These are phyloP conservation scores for Euwallacea fornicatus DNA, from an alignment of 1,140 invertebrate genomes.

Conservation along the genomic window DNA sequence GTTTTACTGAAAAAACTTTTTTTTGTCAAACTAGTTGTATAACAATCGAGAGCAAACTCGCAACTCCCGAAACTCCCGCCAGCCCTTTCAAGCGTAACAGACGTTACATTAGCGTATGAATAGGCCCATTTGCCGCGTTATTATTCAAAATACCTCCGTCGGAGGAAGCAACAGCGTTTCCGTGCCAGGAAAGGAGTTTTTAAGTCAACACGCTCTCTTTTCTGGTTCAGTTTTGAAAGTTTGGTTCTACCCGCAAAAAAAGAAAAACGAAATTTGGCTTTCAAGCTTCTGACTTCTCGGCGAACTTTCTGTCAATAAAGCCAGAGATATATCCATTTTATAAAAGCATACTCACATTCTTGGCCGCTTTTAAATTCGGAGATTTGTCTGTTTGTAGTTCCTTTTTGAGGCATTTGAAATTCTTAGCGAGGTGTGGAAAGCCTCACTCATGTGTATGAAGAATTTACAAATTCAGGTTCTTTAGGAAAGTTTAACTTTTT, in stretches of 20 bases:
- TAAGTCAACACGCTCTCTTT: slow-evolving; percentile 35
- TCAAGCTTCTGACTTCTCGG: slow-evolving; percentile 25
- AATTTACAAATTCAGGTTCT: too few species aligned
- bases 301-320: slow-evolving; percentile 26
- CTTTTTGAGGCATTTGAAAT: too few species aligned
- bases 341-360: slow-evolving; percentile 3
- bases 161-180: slow-evolving; percentile 31
- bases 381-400: too few species aligned
- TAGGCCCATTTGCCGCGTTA: slow-evolving; percentile 31
- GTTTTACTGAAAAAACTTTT: slow-evolving; percentile 3
- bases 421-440: too few species aligned
- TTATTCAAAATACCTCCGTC: slow-evolving; percentile 33
- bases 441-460: too few species aligned
- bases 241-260: slow-evolving; percentile 16
- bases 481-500: too few species aligned
- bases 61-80: slow-evolving; percentile 20
- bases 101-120: slow-evolving; percentile 38
- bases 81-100: slow-evolving; percentile 26
- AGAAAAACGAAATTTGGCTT: slow-evolving; percentile 28
- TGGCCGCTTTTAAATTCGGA: not conserved
- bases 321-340: slow-evolving; percentile 4
- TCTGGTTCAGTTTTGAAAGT: slow-evolving; percentile 23
- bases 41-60: slow-evolving; percentile 13
- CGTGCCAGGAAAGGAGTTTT: slow-evolving; percentile 22
- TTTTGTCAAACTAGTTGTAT: slow-evolving; percentile 7